Evolutionary conservation across 2,888 invertebrate species (phyloP).

Genomic region (Andrena chrysosceles): DNA sequence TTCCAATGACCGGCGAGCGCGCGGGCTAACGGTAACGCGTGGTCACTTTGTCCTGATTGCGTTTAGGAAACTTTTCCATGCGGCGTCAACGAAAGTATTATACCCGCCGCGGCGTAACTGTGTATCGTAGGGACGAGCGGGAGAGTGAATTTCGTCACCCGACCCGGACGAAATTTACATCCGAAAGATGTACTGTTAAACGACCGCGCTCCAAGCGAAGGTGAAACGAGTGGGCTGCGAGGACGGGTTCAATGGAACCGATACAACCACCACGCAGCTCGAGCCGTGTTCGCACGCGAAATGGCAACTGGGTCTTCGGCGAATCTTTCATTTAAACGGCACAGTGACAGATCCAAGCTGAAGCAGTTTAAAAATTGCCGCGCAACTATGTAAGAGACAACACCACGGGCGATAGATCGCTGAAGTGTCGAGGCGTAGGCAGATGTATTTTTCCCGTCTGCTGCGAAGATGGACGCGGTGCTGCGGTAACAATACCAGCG

Average conservation of each 20-base stretch:
- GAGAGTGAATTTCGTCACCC: constrained; percentile 74
- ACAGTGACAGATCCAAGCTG: not conserved
- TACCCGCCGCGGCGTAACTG: constrained; percentile 11
- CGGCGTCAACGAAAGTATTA: constrained; percentile 72
- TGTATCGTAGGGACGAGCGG: constrained; percentile 46
- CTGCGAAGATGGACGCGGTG: constrained; percentile 34
- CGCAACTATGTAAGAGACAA: not conserved
- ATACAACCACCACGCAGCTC: not conserved
- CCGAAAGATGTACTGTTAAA: constrained; percentile 52
- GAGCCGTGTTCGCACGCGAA: not conserved
- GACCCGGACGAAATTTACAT: constrained; percentile 52
- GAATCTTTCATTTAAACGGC: too few relatives aligned
- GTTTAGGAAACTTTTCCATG: constrained; percentile 78
- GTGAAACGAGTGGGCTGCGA: constrained; percentile 43
- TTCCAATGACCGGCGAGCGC: constrained; percentile 6
- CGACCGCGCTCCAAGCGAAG: constrained; percentile 47
- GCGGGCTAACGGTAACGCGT: constrained; percentile 73
- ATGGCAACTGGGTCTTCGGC: not conserved
- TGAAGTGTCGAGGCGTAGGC: constrained; percentile 38
- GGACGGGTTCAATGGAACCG: constrained; percentile 37
- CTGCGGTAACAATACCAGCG: constrained; percentile 36
- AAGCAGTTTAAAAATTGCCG: not conserved
- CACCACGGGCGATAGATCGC: constrained; percentile 22
- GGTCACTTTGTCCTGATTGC: constrained; percentile 75
- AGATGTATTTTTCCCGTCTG: constrained; percentile 45